Percentiles rank a stretch among this genome's conserved stretches.
Conservation (phyloP, 2,113 vertebrate species). For the Jaculus jaculus region DNA sequence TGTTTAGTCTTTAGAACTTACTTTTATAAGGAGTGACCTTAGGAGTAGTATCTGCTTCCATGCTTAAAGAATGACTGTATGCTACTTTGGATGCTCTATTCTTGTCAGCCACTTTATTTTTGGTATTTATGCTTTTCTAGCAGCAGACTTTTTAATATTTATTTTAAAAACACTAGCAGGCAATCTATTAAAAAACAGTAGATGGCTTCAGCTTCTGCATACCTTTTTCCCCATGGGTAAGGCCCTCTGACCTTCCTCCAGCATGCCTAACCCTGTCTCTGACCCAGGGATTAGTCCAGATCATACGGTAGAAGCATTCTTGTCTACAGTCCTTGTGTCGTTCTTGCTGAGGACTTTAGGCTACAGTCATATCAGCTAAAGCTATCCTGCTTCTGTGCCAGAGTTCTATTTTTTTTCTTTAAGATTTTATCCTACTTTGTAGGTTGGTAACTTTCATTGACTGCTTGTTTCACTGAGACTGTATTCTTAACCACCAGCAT, state of each 20-base stretch:
- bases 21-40: not conserved
- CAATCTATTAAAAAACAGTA: not conserved
- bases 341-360: not conserved
- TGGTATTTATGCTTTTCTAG: not conserved
- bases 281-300: not conserved
- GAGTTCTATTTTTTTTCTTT: slow-evolving; percentile 29
- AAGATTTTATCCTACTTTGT: not conserved
- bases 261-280: not conserved
- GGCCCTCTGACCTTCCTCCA: not conserved
- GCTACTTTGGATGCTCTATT: not conserved
- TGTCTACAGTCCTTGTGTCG: not conserved
- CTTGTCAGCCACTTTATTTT: not conserved
- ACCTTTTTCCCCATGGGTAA: not conserved
- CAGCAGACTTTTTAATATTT: slow-evolving; percentile 10
- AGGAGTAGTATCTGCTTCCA: not conserved
- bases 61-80: not conserved
- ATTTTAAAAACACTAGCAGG: not conserved
- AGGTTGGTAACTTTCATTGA: not conserved
- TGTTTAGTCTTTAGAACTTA: not conserved
- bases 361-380: not conserved
- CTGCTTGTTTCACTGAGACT: not conserved
- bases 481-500: not conserved
- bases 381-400: not conserved
- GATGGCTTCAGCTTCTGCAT: not conserved
- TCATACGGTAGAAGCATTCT: not conserved